Base-by-base conservation (phyloP, 2,113 vertebrate genomes). In the Chloropsis hardwickii region DNA sequence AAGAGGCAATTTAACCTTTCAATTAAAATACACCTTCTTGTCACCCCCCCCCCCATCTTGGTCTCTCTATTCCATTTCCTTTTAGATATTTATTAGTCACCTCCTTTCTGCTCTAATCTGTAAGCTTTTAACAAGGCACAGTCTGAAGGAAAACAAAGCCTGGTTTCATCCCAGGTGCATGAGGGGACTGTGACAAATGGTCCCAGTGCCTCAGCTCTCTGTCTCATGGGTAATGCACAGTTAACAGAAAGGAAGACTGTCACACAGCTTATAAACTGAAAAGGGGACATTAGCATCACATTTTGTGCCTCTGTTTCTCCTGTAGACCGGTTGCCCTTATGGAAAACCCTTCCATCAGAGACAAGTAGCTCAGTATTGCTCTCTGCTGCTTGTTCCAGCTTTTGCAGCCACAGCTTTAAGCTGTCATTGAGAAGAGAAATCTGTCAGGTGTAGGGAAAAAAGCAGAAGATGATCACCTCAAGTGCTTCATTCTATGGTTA, bases 341-440 rank as follows among this genome's bases (percentile, higher is more conserved):
- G 24, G 19, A 28, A 70, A 90, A 53, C 9, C 45, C 23, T 92
- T 72, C 57, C 65, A 91, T 11, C 39, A 28, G 74, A 80, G 20
- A 62, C 80, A n/a, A 35, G 57, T 27, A 90, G 90, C 82, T 97
- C 84, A n/a, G 80, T 88, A 85, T 65, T 97, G 92, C 88, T 94
- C 96, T 97, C 96, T 97, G 53, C 88, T 97, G 93, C 83, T 70
- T 86, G n/a, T 20, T 65, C 66, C 86, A 81, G 66, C 61, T 95
- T 81, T n/a, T 87, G 81, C 80, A 96, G 76, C 60, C 37, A 4
- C n/a, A 87, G 20, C 25, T 94, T 82, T 56, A 88, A 89, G 51
- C 29, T 11, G 33, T 18, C 27, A 4, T 11, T 10, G 64, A 50
- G 77, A n/a, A 80, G 14, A 82, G 23, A 81, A 92, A 91, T 48